Percentiles rank a stretch among this genome's conserved stretches.
Conservation (phyloP, 2,888 invertebrate species). For the Bursaphelenchus okinawaensis region DNA sequence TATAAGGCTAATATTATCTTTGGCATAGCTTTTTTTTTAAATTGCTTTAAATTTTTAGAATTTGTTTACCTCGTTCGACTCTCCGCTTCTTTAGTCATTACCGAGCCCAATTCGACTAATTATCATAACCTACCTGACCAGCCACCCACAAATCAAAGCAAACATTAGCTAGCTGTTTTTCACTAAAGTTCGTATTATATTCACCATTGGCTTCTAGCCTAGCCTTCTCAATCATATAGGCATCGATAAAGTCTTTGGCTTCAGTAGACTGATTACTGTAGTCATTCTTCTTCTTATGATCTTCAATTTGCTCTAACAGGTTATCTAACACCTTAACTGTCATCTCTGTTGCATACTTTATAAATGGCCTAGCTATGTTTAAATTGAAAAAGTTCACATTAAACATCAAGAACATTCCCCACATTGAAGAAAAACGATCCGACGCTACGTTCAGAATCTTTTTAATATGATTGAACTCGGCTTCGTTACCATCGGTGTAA, state of each 20-base stretch:
- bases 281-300: not conserved
- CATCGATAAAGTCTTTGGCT: not conserved
- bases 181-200: not conserved
- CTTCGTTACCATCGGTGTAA: not conserved
- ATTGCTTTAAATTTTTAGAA: too few species aligned
- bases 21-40: too few species aligned
- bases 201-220: not conserved
- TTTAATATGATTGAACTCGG: not conserved
- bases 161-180: conserved; percentile 3
- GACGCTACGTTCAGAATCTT: not conserved
- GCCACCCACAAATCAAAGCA: not conserved
- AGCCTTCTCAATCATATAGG: not conserved
- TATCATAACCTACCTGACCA: not conserved
- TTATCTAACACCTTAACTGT: not conserved
- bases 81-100: too few species aligned
- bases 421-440: not conserved
- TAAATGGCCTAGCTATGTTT: not conserved
- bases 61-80: too few species aligned
- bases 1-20: too few species aligned
- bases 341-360: not conserved
- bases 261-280: not conserved
- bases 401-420: not conserved
- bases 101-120: too few species aligned
- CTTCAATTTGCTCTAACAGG: not conserved
- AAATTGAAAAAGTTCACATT: not conserved